These are phyloP conservation scores for Sturnus vulgaris DNA, from an alignment of 2,113 vertebrate species.

Conservation along the genomic window DNA sequence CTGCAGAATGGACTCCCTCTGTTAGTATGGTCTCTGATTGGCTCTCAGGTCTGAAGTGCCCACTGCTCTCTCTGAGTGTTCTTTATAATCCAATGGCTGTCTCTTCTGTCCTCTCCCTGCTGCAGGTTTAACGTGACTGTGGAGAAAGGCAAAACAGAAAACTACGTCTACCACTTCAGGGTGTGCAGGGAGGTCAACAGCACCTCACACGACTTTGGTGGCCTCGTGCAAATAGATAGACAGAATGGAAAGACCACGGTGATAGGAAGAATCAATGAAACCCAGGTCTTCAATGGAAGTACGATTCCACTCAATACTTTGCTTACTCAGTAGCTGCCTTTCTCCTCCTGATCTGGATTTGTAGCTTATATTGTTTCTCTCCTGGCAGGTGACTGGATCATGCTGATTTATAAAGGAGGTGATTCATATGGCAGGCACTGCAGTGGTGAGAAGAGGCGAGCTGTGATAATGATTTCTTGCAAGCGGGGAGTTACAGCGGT, in stretches of 20 bases:
- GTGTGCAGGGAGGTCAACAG: slow-evolving; percentile 84
- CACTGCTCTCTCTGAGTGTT: not conserved
- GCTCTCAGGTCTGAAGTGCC: not conserved
- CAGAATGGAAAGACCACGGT: slow-evolving; percentile 9
- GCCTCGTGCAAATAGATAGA: slow-evolving; percentile 77
- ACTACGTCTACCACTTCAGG: slow-evolving; percentile 82
- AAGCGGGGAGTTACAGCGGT: slow-evolving; percentile 74
- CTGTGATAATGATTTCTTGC: slow-evolving; percentile 92
- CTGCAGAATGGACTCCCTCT: not conserved
- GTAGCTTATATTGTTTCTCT: not conserved
- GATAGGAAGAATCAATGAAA: slow-evolving; percentile 82
- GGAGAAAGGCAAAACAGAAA: slow-evolving; percentile 14
- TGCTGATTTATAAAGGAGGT: slow-evolving; percentile 85
- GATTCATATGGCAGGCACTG: slow-evolving; percentile 82
- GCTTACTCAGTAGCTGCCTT: not conserved
- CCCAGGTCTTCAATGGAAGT: slow-evolving; percentile 86
- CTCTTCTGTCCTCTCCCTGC: not conserved
- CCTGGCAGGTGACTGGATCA: slow-evolving; percentile 88
- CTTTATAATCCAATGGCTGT: not conserved
- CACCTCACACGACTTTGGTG: slow-evolving; percentile 59
- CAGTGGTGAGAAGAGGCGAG: slow-evolving; percentile 75
- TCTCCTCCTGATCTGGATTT: not conserved
- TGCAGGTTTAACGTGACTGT: slow-evolving; percentile 73
- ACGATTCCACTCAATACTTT: slow-evolving; percentile 23
- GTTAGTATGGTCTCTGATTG: not conserved